Conservation (phyloP, 2,113 vertebrate genomes). For the Condylura cristata region DNA sequence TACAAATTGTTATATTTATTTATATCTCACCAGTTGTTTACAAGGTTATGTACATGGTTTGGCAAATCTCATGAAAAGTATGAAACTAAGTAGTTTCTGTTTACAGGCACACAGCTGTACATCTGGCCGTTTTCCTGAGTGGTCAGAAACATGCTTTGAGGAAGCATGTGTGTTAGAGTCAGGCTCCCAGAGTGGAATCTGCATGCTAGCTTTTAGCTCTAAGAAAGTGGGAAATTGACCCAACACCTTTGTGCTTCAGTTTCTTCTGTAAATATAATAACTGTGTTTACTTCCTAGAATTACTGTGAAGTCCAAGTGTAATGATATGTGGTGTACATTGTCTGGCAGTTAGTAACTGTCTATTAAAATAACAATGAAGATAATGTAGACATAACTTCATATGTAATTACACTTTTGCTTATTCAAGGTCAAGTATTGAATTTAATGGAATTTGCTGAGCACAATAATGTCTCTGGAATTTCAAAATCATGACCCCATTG, state of each 20-base stretch:
- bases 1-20: not conserved
- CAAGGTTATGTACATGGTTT: not conserved
- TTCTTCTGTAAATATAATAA: slow-evolving; percentile 18
- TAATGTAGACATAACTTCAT: not conserved
- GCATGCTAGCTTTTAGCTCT: not conserved
- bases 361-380: slow-evolving; percentile 37
- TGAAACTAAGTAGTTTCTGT: slow-evolving; percentile 11
- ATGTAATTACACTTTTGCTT: slow-evolving; percentile 20
- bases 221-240: not conserved
- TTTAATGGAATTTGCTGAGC: slow-evolving; percentile 38
- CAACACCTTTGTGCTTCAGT: not conserved
- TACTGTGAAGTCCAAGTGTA: not conserved
- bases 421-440: not conserved
- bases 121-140: not conserved
- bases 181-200: not conserved
- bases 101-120: not conserved
- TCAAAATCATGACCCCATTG: not conserved
- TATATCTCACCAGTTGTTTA: not conserved
- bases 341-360: not conserved
- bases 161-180: not conserved
- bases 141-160: not conserved
- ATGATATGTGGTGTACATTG: not conserved
- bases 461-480: not conserved
- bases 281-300: not conserved
- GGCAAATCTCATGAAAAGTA: not conserved